Evolutionary conservation across 2,797 vertebrate genomes (phyloP).

Genomic region (Bryconaethiops microstoma): DNA sequence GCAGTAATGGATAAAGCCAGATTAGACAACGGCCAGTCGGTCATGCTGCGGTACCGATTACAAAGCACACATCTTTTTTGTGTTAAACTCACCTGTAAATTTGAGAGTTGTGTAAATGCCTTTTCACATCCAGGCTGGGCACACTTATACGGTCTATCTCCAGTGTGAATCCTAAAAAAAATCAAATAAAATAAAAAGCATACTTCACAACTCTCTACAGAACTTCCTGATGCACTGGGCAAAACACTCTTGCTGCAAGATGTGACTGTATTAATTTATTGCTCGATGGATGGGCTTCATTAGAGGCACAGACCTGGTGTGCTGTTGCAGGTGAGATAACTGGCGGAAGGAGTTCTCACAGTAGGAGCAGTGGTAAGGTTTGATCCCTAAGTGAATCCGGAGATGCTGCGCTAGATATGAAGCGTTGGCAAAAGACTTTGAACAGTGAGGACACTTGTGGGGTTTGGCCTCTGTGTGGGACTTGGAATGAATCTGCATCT

Average conservation of each 20-base stretch:
- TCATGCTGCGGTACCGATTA: too few relatives aligned
- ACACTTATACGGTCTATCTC: constrained; percentile 98
- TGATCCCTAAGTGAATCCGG: constrained; percentile 97
- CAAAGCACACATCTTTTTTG: background rate
- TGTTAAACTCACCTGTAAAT: constrained; percentile 88
- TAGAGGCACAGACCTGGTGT: constrained; percentile 85
- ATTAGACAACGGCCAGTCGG: too few relatives aligned
- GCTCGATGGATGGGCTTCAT: background rate
- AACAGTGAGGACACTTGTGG: constrained; percentile 99
- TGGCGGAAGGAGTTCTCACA: constrained; percentile 99
- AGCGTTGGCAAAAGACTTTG: constrained; percentile 98
- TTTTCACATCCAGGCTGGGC: constrained; percentile 97
- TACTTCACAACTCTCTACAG: background rate
- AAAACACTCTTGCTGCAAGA: background rate
- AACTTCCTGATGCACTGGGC: background rate
- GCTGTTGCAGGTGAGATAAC: constrained; percentile 98
- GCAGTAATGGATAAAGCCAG: too few relatives aligned
- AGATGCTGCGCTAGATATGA: constrained; percentile 98
- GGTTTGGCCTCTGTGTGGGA: constrained; percentile 99
- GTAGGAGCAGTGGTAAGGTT: constrained; percentile 99
- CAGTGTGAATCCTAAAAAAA: constrained; percentile 91
- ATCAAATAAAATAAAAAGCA: background rate
- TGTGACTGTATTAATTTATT: background rate
- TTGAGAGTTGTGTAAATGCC: constrained; percentile 98
- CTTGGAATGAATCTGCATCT: constrained; percentile 99